Percentiles rank a stretch among this genome's conserved stretches.
phyloP scores from a whole-genome alignment of 2,888 invertebrate species.

The Tetramorium bicarinatum region DNA sequence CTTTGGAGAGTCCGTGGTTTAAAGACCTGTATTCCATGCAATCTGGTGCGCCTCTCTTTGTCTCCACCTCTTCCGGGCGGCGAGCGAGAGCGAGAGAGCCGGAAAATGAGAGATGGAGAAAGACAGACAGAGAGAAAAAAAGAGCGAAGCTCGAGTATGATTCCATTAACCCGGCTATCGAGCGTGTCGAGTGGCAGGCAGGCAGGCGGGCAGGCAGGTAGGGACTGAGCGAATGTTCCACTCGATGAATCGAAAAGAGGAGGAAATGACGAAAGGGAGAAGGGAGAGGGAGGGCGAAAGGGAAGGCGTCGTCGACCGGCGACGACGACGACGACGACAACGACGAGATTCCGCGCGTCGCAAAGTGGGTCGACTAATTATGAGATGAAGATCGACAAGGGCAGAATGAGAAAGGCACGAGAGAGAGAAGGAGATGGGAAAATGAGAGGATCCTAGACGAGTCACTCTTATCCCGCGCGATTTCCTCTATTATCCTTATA shows the following conservation, averaged over 20 bases:
- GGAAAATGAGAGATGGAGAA: background rate
- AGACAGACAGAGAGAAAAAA: conserved; percentile 25
- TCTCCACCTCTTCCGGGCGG: conserved; percentile 21
- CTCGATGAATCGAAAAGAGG: conserved; percentile 60
- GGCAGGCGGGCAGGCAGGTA: conserved; percentile 25
- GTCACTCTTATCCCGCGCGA: conserved; percentile 49
- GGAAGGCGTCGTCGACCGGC: conserved; percentile 33
- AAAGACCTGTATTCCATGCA: conserved; percentile 14
- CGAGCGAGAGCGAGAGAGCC: conserved; percentile 19
- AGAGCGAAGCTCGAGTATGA: conserved; percentile 47
- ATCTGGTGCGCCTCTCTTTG: conserved; percentile 29
- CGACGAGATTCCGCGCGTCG: conserved; percentile 62
- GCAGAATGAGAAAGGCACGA: background rate
- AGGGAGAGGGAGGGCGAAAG: conserved; percentile 2
- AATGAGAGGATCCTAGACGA: conserved; percentile 37
- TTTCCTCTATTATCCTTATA: conserved; percentile 37
- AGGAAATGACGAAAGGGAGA: conserved; percentile 28
- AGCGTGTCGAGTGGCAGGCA: conserved; percentile 48
- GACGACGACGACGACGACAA: conserved; percentile 23
- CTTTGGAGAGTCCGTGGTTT: conserved; percentile 6
- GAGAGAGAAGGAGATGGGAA: conserved; percentile 31
- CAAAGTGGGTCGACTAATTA: conserved; percentile 74
- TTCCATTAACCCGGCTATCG: conserved; percentile 63
- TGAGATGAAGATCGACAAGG: conserved; percentile 69
- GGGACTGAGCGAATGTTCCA: conserved; percentile 57